Evolutionary conservation across 2,888 invertebrate species (phyloP).

Genomic region (Nephrotoma appendiculata): DNA sequence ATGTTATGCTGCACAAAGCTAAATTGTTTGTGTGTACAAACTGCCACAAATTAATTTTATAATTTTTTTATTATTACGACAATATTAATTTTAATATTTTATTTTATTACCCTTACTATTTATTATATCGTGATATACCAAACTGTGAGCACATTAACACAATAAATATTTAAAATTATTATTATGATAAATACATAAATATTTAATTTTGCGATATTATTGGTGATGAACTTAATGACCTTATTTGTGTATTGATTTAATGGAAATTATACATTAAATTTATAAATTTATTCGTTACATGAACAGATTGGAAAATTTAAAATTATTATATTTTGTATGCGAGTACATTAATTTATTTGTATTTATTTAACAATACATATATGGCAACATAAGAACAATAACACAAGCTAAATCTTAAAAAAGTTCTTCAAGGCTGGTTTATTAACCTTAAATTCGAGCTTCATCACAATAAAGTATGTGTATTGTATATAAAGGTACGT

Average conservation of each 20-base stretch:
- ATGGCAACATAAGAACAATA: background rate
- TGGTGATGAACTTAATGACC: background rate
- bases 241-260: background rate
- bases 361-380: background rate
- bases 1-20: background rate
- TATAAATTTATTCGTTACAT: background rate
- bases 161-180: background rate
- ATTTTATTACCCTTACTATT: background rate
- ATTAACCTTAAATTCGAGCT: background rate
- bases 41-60: background rate
- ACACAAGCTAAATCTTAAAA: background rate
- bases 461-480: background rate
- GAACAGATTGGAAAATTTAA: background rate
- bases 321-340: background rate
- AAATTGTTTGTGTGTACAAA: background rate
- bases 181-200: background rate
- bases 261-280: background rate
- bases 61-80: background rate
- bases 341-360: too few relatives aligned
- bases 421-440: background rate
- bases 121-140: background rate
- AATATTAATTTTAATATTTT: background rate
- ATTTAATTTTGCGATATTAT: background rate
- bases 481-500: too few relatives aligned
- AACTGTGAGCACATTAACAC: background rate